phyloP scores from a whole-genome alignment of 2,113 vertebrate species.

The Uria lomvia region DNA sequence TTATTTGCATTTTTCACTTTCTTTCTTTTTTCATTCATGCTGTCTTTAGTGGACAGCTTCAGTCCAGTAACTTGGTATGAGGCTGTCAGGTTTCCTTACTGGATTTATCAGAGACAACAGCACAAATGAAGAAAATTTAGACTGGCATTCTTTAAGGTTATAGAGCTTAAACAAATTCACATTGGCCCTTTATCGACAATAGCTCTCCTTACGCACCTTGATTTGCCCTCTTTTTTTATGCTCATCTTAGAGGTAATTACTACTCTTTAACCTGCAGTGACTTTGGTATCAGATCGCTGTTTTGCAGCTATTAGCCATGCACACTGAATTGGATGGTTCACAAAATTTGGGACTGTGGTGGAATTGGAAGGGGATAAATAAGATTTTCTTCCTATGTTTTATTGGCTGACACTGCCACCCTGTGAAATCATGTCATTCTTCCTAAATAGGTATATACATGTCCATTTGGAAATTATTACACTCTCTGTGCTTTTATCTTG shows the following conservation, averaged over 20 bases:
- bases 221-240: background rate
- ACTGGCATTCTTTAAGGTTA: background rate
- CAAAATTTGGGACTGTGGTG: background rate
- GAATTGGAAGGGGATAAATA: background rate
- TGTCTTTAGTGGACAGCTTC: background rate
- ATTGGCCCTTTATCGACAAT: background rate
- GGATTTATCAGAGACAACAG: background rate
- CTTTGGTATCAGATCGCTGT: background rate
- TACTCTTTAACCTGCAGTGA: background rate
- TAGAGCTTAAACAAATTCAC: background rate
- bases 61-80: background rate
- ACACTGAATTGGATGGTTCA: background rate
- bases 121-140: background rate
- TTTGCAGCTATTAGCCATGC: background rate
- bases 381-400: background rate
- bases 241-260: background rate
- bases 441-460: background rate
- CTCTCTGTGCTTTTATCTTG: background rate
- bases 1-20: background rate
- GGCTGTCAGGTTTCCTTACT: background rate
- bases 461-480: background rate
- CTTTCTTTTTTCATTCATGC: background rate
- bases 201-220: background rate
- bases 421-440: background rate
- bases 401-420: background rate